phyloP scores from a whole-genome alignment of 2,797 vertebrate genomes.

The Sphaeramia orbicularis region DNA sequence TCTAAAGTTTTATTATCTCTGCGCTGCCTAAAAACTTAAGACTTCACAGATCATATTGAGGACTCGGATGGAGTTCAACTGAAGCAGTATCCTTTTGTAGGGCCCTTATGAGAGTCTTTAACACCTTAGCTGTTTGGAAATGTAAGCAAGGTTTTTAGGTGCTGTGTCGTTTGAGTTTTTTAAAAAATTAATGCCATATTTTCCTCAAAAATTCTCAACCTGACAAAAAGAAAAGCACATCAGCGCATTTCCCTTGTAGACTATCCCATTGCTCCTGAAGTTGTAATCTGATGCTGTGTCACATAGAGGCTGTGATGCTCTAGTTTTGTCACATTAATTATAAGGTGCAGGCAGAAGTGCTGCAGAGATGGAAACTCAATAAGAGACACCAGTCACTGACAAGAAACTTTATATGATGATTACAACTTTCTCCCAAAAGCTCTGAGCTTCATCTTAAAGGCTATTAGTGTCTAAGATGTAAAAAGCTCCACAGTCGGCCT shows the following conservation, averaged over 20 bases:
- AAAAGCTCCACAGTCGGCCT: conserved; percentile 15
- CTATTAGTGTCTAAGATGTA: conserved; percentile 18
- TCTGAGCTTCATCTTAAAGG: conserved; percentile 22
- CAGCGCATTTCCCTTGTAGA: conserved; percentile 39
- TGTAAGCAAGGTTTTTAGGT: not conserved
- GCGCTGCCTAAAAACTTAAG: conserved; percentile 3
- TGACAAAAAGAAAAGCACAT: conserved; percentile 7
- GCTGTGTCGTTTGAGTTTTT: not conserved
- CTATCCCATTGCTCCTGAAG: not conserved
- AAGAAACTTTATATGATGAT: conserved; percentile 28
- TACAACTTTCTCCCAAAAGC: conserved; percentile 20
- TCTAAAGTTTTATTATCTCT: conserved; percentile 23
- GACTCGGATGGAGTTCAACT: not conserved
- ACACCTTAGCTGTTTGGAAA: not conserved
- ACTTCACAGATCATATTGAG: not conserved
- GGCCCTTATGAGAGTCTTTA: not conserved
- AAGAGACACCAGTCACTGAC: conserved; percentile 11
- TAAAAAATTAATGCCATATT: conserved; percentile 12
- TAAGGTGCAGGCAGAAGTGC: conserved; percentile 38
- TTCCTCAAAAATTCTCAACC: not conserved
- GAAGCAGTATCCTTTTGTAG: not conserved
- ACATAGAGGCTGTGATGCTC: conserved; percentile 28
- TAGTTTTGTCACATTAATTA: conserved; percentile 51
- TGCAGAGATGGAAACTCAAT: conserved; percentile 31
- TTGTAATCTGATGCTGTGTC: conserved; percentile 19